These are phyloP conservation scores for Drosophila stalkeri DNA, from an alignment of 2,888 invertebrate species.

Conservation along the genomic window DNA sequence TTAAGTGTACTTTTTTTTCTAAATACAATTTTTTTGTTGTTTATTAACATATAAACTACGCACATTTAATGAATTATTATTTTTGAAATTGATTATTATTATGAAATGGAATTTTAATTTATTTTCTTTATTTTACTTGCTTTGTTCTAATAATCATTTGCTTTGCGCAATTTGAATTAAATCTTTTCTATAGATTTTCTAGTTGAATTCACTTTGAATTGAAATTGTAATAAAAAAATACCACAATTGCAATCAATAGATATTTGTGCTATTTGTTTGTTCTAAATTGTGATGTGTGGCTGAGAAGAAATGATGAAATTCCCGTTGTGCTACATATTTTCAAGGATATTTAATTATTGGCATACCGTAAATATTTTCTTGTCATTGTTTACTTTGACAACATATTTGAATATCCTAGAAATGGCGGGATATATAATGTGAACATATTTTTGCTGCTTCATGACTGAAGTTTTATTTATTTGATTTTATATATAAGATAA, in stretches of 20 bases:
- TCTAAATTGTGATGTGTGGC: conserved; percentile 5
- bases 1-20: no score
- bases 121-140: background rate
- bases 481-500: background rate
- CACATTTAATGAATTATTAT: no score
- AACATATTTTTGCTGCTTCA: background rate
- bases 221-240: background rate
- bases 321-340: background rate
- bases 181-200: background rate
- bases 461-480: background rate
- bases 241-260: background rate
- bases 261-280: conserved; percentile 4
- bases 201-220: background rate
- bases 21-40: no score
- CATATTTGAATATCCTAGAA: background rate
- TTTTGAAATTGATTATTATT: no score
- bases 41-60: no score
- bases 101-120: background rate
- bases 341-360: conserved; percentile 11
- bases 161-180: background rate
- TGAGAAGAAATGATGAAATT: background rate
- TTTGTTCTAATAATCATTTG: background rate
- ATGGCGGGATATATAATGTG: no score
- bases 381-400: background rate
- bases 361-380: conserved; percentile 3